Conservation (phyloP, 2,888 invertebrate genomes). For the Callyntrura guangdongensis region DNA sequence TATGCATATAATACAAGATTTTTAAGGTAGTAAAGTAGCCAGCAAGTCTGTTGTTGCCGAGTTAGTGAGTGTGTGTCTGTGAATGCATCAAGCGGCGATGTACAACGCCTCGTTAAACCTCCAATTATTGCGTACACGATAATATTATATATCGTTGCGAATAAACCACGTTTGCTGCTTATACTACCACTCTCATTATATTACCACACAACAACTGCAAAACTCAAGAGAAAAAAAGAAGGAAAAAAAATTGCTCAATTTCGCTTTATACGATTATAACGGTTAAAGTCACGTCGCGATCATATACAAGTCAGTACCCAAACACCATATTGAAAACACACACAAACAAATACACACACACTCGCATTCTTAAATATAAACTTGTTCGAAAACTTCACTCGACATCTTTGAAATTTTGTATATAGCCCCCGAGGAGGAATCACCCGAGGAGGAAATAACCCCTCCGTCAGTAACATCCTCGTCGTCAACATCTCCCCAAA, state of each 20-base stretch:
- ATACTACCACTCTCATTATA: too few species aligned
- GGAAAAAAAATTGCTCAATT: constrained; percentile 24
- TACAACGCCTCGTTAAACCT: constrained; percentile 50
- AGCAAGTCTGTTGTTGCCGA: too few species aligned
- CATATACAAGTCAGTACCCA: neutral
- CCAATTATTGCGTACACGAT: constrained; percentile 19
- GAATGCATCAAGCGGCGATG: neutral
- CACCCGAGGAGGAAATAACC: neutral
- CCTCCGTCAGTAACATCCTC: neutral
- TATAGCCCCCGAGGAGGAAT: neutral
- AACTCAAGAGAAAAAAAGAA: neutral
- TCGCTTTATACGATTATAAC: neutral
- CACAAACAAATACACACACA: neutral
- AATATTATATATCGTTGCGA: too few species aligned
- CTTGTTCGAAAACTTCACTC: neutral
- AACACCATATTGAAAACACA: constrained; percentile 13
- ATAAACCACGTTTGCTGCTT: too few species aligned
- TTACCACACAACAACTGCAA: neutral
- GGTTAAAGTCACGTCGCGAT: neutral
- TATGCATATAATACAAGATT: neutral
- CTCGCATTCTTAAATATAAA: neutral
- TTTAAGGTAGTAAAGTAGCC: neutral
- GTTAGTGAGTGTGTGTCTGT: neutral
- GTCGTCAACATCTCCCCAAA: neutral
- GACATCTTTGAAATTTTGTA: too few species aligned